phyloP scores from a whole-genome alignment of 2,888 invertebrate species.

The Nycteola revayana region DNA sequence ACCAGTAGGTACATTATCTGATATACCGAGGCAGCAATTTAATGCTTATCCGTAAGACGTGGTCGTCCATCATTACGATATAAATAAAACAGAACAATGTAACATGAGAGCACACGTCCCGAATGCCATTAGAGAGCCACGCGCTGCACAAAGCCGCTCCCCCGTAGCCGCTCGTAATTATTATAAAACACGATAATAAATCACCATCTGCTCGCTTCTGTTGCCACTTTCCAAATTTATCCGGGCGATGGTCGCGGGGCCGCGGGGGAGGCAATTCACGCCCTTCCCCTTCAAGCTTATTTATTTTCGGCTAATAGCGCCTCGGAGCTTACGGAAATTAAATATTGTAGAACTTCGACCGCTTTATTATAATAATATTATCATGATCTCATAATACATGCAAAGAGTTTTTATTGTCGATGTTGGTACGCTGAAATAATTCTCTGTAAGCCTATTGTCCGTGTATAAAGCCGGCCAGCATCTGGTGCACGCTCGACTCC shows the following conservation, averaged over 20 bases:
- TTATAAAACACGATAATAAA: conserved; percentile 78
- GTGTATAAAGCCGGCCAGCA: too few species aligned
- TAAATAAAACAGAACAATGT: conserved; percentile 49
- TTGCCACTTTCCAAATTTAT: conserved; percentile 74
- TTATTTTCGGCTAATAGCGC: conserved; percentile 69
- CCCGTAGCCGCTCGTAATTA: conserved; percentile 62
- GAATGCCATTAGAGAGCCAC: conserved; percentile 45
- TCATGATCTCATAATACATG: conserved; percentile 32
- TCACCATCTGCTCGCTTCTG: conserved; percentile 75
- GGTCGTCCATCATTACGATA: conserved; percentile 40
- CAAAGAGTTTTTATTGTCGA: not conserved
- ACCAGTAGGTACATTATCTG: conserved; percentile 8
- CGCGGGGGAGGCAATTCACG: conserved; percentile 51
- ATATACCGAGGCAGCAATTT: conserved; percentile 15
- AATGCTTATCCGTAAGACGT: conserved; percentile 28
- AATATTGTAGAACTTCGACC: conserved; percentile 51
- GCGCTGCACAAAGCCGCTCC: conserved; percentile 54
- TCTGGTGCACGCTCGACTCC: conserved; percentile 23
- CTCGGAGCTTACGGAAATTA: conserved; percentile 68
- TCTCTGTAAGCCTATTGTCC: conserved; percentile 24
- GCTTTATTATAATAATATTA: conserved; percentile 48
- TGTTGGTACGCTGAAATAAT: conserved; percentile 17
- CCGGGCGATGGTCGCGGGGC: conserved; percentile 36
- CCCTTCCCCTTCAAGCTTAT: conserved; percentile 60
- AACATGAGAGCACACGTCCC: conserved; percentile 44